Evolutionary conservation across 1,140 invertebrate species (phyloP), one percentile per base, ranked within the genome.

Genomic region (Halyomorpha halys): DNA sequence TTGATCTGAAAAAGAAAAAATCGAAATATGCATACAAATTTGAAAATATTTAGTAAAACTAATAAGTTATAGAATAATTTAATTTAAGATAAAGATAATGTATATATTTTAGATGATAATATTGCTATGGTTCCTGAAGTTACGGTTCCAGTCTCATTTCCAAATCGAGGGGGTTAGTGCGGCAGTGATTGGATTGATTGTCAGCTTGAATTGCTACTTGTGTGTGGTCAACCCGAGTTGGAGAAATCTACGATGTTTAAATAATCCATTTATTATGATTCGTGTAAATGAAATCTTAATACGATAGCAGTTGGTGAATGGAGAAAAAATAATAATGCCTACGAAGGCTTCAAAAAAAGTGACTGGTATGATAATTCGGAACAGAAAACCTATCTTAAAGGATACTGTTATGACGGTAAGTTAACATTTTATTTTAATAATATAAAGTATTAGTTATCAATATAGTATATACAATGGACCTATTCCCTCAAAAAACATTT

Each of bases 371-470:
- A 84, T 86, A 69, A 84, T 86, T 73, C 78, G 84, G 71, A 85
- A 82, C 73, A 78, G 84, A 73, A 85, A 84, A 74, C 79, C 82
- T 71, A 84, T 86, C 69, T 80, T 81, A 69, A 86, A 86, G 77
- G 84, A 86, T 77, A 83, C 81, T 69, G 82, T 85, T 66, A 83
- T 86, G 71, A 85, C 83, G 74, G 84, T 86, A 79, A 78, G 79
- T 76, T 69, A 18, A 21, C 6, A 18, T 44, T 63, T 27, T 60
- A 19, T 53, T 25, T 53, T 53, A 9, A 21, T n/a, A 9, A 21
- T 53, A 8, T 53, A 6, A 21, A 53, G 16, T 2, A 19, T 25
- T 25, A 15, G 16, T 21, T 16, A 15, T 19, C 16, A 9, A 11
- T 53, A 1, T 53, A 53, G 8, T 16, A 9, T 21, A 9, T 9